These are phyloP conservation scores for Pseudomyrmex sp. DNA, from an alignment of 1,140 invertebrate species.

Conservation along the genomic window DNA sequence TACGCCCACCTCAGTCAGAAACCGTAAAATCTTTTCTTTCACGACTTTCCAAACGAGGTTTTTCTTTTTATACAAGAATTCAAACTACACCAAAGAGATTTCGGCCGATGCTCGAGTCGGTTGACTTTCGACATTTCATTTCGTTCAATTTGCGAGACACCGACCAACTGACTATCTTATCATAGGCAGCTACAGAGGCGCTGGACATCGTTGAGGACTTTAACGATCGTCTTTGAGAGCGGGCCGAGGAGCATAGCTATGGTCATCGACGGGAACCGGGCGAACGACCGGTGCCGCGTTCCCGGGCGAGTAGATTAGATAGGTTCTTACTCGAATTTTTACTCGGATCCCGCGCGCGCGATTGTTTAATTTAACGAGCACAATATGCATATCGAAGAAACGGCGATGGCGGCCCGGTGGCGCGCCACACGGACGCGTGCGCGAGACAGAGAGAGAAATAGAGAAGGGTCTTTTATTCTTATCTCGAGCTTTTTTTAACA, in stretches of 20 bases:
- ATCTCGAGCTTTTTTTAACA: slow-evolving; percentile 73
- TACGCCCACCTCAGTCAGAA: not conserved
- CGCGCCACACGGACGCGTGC: slow-evolving; percentile 61
- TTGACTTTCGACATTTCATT: not conserved
- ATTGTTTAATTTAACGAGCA: slow-evolving; percentile 76
- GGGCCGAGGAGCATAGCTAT: not conserved
- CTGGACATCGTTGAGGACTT: slow-evolving; percentile 6
- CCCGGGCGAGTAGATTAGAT: slow-evolving; percentile 71
- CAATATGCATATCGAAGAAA: slow-evolving; percentile 67
- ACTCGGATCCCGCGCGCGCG: slow-evolving; percentile 70
- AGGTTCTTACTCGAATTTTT: slow-evolving; percentile 72
- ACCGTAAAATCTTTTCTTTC: not conserved
- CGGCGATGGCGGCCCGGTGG: slow-evolving; percentile 11
- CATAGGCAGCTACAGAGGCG: not conserved
- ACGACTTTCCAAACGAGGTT: not conserved
- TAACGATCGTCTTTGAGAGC: slow-evolving; percentile 59
- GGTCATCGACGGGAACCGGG: slow-evolving; percentile 1
- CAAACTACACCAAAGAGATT: not conserved
- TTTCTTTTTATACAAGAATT: not conserved
- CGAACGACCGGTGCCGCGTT: slow-evolving; percentile 14
- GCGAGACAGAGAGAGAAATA: slow-evolving; percentile 13
- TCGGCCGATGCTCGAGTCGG: not conserved
- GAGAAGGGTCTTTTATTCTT: slow-evolving; percentile 61
- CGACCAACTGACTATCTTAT: not conserved
- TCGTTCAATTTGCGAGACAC: too few relatives aligned